These are phyloP conservation scores for Ptychoptera contaminata DNA, from an alignment of 2,888 invertebrate species.

Conservation along the genomic window DNA sequence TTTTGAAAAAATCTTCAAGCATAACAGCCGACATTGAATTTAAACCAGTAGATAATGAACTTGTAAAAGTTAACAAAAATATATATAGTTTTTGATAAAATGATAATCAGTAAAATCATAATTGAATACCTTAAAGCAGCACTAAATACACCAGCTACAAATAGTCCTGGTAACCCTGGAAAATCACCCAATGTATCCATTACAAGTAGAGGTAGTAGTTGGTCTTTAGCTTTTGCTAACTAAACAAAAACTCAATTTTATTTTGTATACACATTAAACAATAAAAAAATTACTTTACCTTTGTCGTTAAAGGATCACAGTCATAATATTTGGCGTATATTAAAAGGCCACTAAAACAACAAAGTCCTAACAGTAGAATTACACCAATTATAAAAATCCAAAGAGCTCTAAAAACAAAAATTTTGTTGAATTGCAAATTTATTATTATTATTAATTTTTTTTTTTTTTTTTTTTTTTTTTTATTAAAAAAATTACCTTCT, in stretches of 20 bases:
- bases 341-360: conserved; percentile 71
- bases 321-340: conserved; percentile 71
- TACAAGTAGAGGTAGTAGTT: conserved; percentile 65
- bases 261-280: conserved; percentile 4
- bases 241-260: conserved; percentile 17
- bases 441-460: background rate
- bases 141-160: conserved; percentile 81
- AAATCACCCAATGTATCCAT: conserved; percentile 67
- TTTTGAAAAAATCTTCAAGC: conserved; percentile 52
- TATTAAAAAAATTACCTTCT: conserved; percentile 32
- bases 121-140: conserved; percentile 58
- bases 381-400: conserved; percentile 65
- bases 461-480: too few relatives aligned
- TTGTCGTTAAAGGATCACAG: conserved; percentile 71
- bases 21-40: conserved; percentile 64
- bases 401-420: conserved; percentile 26
- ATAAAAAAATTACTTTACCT: conserved; percentile 25
- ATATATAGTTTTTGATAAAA: background rate
- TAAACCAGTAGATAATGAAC: conserved; percentile 61
- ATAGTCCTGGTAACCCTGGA: conserved; percentile 73
- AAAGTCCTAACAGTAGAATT: conserved; percentile 53
- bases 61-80: conserved; percentile 20
- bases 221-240: conserved; percentile 56
- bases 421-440: background rate
- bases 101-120: background rate